Evolutionary conservation across 1,140 invertebrate genomes (phyloP), one percentile per base, ranked within the genome.

Genomic region (Achatina immaculata): DNA sequence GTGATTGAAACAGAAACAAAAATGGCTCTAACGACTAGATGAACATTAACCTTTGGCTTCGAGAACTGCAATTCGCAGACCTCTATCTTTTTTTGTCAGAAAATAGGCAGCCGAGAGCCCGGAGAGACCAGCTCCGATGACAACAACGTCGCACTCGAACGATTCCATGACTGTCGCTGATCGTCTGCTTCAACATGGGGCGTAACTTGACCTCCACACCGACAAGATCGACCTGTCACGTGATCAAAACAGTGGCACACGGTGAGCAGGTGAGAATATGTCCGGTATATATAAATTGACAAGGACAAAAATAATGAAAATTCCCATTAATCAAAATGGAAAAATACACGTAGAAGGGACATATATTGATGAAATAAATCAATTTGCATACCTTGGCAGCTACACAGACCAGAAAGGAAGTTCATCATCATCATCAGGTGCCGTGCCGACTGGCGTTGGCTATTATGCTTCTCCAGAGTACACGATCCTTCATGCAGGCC

Each of bases 21-120:
- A n/a, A n/a, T n/a, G n/a, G n/a, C n/a, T n/a, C n/a, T n/a, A n/a
- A n/a, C n/a, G n/a, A n/a, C n/a, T n/a, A n/a, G n/a, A n/a, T n/a
- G n/a, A n/a, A n/a, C n/a, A 11, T 45, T 76, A 62, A 88, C 89
- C 88, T 86, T 89, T 91, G 2, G 90, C 90, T 85, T 91, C 90
- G n/a, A 91, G 65, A 3, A 91, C 86, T 14, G 85, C 42, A 48
- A 91, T 81, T 71, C 85, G 77, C 16, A 90, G 51, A 40, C 83
- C 83, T 40, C 84, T 84, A 73, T 87, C 86, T 82, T 83, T 89
- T 62, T 87, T 84, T 4, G 83, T 55, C 1, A 91, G 82, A 68
- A 84, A 78, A 79, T 86, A 86, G 19, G 89, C 90, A n/a, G 90
- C 88, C 24, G 87, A 85, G 6, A 91, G 81, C 16, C 90, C 90